Evolutionary conservation across 2,113 vertebrate genomes (phyloP), one percentile per base, ranked within the genome.

Genomic region (Scartelaos histophorus): DNA sequence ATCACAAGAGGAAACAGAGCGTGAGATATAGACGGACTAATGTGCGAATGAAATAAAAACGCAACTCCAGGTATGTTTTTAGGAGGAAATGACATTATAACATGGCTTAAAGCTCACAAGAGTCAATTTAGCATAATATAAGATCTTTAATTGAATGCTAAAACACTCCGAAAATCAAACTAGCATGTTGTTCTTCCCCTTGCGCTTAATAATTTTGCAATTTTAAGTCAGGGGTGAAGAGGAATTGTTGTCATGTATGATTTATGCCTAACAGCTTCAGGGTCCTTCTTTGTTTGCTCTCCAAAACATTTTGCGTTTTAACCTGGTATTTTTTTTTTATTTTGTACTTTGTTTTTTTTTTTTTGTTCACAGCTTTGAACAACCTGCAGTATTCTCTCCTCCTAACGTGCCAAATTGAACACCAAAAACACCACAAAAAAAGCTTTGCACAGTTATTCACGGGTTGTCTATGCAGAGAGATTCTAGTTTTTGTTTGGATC

Each of bases 261-360:
- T 81, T 82, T 65, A 71, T 87, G 53, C 67, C 24, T 12, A 25
- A 7, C 57, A 13, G 57, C 73, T 73, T 67, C 60, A n/a, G 75
- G 75, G 69, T 81, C 17, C 64, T 15, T 78, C 72, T 83, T 83
- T 86, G 76, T 78, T 85, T 88, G 69, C 68, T 12, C 49, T 84
- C 86, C 87, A 83, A 84, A 85, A 68, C 56, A 38, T 76, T 76
- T 83, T 82, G 82, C 24, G 67, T 67, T 77, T 84, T 74, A 76
- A 75, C 81, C 81, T 57, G 74, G 69, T 67, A 69, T 29, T 71
- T 75, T 9, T 85, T 77, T 54, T 85, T 75, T 53, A n/a, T n/a
- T n/a, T n/a, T n/a, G n/a, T n/a, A n/a, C n/a, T 7, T 7, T 38
- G 5, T 38, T 43, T 43, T 43, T 29, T 71, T 74, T n/a, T 83